Conservation (phyloP, 2,797 vertebrate genomes). For the Pygocentrus nattereri region DNA sequence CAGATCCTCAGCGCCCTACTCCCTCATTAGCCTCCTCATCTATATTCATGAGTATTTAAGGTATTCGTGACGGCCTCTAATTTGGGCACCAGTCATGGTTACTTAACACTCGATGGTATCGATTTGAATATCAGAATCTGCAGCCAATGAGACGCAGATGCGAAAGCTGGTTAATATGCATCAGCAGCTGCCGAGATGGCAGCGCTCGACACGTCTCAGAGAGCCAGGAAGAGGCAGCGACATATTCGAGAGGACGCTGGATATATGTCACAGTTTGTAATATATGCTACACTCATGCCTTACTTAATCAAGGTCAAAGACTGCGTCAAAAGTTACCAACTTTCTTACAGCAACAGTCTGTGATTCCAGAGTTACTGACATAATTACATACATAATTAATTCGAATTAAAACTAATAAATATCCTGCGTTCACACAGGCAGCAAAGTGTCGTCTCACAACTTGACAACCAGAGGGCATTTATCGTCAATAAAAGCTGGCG, state of each 20-base stretch:
- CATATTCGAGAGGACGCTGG: neutral
- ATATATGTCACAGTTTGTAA: neutral
- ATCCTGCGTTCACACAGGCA: too few relatives aligned
- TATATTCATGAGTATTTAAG: constrained; percentile 21
- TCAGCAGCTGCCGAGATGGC: constrained; percentile 50
- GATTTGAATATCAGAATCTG: constrained; percentile 36
- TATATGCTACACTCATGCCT: neutral
- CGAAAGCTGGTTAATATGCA: constrained; percentile 62
- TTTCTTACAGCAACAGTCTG: neutral
- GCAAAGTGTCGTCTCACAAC: too few relatives aligned
- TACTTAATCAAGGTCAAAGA: constrained; percentile 14
- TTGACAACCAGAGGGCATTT: too few relatives aligned
- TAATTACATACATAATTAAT: too few relatives aligned
- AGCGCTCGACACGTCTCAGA: constrained; percentile 15
- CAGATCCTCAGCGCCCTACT: neutral
- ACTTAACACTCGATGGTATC: constrained; percentile 23
- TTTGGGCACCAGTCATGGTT: constrained; percentile 10
- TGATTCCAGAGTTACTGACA: neutral
- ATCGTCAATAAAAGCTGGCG: too few relatives aligned
- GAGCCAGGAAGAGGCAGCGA: neutral
- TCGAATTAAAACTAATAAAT: too few relatives aligned
- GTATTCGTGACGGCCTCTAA: constrained; percentile 7
- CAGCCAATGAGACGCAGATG: neutral
- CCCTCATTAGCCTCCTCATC: constrained; percentile 23
- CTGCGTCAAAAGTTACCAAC: neutral